Evolutionary conservation across 2,888 invertebrate genomes (phyloP).

Genomic region (Parnassius orleans): DNA sequence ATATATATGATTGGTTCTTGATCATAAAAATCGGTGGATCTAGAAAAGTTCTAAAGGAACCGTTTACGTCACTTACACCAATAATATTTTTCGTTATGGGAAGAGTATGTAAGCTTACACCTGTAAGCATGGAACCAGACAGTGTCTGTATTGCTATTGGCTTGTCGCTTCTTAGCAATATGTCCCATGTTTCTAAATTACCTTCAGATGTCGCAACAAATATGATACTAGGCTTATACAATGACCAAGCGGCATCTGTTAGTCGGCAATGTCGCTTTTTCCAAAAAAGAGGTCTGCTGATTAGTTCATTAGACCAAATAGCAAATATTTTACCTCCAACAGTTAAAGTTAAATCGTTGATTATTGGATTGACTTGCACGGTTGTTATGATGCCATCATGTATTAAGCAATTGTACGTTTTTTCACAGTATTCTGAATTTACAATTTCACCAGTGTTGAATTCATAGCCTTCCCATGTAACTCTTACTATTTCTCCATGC

Average conservation of each 20-base stretch:
- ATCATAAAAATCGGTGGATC: constrained; percentile 78
- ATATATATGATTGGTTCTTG: constrained; percentile 60
- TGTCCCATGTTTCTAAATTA: constrained; percentile 90
- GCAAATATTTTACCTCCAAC: constrained; percentile 88
- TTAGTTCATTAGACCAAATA: constrained; percentile 86
- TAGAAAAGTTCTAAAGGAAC: constrained; percentile 84
- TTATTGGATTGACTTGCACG: constrained; percentile 82
- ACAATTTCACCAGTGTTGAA: constrained; percentile 82
- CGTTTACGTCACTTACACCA: constrained; percentile 85
- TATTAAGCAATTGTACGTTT: constrained; percentile 71
- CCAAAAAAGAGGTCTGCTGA: constrained; percentile 84
- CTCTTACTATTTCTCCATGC: constrained; percentile 66
- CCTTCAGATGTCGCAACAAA: constrained; percentile 88
- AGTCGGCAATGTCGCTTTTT: constrained; percentile 80
- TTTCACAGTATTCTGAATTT: constrained; percentile 79
- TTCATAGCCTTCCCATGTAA: constrained; percentile 85
- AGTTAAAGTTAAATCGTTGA: constrained; percentile 83
- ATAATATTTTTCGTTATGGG: constrained; percentile 81
- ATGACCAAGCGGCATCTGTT: constrained; percentile 88
- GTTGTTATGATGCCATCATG: constrained; percentile 87
- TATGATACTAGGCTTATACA: constrained; percentile 85
- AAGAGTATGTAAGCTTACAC: constrained; percentile 81
- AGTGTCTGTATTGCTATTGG: constrained; percentile 84
- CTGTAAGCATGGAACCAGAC: constrained; percentile 84
- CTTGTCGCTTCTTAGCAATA: constrained; percentile 85